These are phyloP conservation scores for Ceratoteleas bidentatus DNA, from an alignment of 1,140 invertebrate species.

Conservation along the genomic window DNA sequence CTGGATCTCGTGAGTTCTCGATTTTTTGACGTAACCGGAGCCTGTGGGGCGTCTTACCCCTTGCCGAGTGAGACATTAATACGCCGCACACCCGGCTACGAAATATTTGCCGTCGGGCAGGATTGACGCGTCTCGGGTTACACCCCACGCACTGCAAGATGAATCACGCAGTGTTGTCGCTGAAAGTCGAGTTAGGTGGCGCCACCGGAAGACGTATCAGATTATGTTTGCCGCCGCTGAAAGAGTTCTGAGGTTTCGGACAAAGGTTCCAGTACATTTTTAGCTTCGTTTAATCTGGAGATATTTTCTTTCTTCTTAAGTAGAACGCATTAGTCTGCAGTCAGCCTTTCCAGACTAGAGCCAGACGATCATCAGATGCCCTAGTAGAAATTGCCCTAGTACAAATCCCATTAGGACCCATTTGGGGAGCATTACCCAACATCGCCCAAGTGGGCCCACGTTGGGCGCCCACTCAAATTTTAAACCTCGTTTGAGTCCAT, in stretches of 20 bases:
- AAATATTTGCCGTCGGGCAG: constrained; percentile 19
- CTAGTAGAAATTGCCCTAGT: too few species aligned
- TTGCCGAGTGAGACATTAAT: constrained; percentile 17
- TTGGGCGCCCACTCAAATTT: too few species aligned
- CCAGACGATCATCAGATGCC: too few species aligned
- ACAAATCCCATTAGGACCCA: too few species aligned
- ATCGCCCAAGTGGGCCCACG: too few species aligned
- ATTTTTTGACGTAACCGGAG: constrained; percentile 1
- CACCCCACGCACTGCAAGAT: constrained; percentile 13
- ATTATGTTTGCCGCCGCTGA: constrained; percentile 19
- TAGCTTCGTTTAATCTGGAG: too few species aligned
- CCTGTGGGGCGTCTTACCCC: not conserved
- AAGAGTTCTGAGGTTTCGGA: constrained; percentile 5
- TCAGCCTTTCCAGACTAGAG: too few species aligned
- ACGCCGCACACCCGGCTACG: constrained; percentile 4
- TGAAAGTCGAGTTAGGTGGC: constrained; percentile 24
- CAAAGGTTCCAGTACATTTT: too few species aligned
- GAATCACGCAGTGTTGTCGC: constrained; percentile 13
- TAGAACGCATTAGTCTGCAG: too few species aligned
- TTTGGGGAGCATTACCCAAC: too few species aligned
- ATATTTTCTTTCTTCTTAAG: too few species aligned
- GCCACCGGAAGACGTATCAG: constrained; percentile 9
- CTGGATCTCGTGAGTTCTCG: not conserved
- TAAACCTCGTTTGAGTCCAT: too few species aligned
- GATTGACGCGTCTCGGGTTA: constrained; percentile 18